These are phyloP conservation scores for Dysidea cf. avara DNA, from an alignment of 37 sponge, comb jelly and placozoan genomes.

Conservation along the genomic window DNA sequence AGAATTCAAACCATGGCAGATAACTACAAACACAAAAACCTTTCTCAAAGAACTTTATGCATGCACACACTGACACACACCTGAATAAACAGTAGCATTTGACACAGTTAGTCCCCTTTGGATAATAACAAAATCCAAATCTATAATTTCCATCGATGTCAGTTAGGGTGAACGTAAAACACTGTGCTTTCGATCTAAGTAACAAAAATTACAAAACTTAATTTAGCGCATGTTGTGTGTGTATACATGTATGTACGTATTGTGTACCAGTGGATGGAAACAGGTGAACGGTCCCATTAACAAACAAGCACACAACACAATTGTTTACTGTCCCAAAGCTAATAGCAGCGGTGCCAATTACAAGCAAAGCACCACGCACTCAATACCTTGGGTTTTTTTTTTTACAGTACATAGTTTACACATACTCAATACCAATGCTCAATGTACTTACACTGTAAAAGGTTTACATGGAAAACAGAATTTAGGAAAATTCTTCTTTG, in stretches of 20 bases:
- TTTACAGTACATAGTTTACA: too few species aligned
- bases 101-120: constrained; percentile 29
- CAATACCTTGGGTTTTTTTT: constrained; percentile 7
- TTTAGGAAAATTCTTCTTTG: constrained; percentile 53
- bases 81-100: constrained; percentile 21
- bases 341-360: background rate
- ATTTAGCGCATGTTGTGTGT: too few species aligned
- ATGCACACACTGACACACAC: constrained; percentile 39
- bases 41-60: constrained; percentile 12
- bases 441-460: too few species aligned
- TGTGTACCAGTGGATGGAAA: too few species aligned
- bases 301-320: background rate
- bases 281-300: background rate
- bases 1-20: constrained; percentile 80
- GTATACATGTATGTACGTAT: too few species aligned
- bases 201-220: too few species aligned
- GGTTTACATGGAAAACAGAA: constrained; percentile 61
- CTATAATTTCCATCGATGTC: constrained; percentile 72
- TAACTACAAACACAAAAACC: constrained; percentile 35
- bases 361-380: background rate
- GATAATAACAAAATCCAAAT: constrained; percentile 78
- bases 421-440: too few species aligned
- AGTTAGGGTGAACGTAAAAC: constrained; percentile 79
- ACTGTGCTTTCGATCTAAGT: constrained; percentile 61
- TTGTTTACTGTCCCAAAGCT: background rate